These are phyloP conservation scores for Drosophila virilis DNA, from an alignment of 1,140 invertebrate species.

Conservation along the genomic window DNA sequence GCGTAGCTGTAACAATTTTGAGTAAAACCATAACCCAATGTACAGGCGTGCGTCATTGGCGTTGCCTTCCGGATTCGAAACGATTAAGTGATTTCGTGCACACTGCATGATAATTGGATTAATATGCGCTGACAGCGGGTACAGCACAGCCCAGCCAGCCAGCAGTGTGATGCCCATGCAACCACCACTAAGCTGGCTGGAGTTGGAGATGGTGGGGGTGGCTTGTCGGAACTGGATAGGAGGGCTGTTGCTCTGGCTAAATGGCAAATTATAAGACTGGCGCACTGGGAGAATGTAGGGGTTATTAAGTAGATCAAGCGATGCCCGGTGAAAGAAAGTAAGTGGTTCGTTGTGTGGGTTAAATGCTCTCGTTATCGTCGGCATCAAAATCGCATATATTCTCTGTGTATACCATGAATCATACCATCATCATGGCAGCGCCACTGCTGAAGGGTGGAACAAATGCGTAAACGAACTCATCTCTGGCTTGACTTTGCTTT, in stretches of 20 bases:
- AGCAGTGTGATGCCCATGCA: slow-evolving; percentile 38
- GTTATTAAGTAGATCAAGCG: slow-evolving; percentile 45
- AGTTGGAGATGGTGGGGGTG: not conserved
- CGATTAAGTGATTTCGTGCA: slow-evolving; percentile 81
- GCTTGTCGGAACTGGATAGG: slow-evolving; percentile 26
- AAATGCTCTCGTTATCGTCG: slow-evolving; percentile 65
- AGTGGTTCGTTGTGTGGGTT: slow-evolving; percentile 30
- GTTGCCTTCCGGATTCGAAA: slow-evolving; percentile 56
- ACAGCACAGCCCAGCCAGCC: slow-evolving; percentile 31
- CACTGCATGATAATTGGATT: slow-evolving; percentile 83
- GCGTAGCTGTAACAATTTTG: slow-evolving; percentile 30
- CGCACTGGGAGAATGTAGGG: slow-evolving; percentile 22
- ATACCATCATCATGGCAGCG: slow-evolving; percentile 27
- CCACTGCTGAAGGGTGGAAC: slow-evolving; percentile 55
- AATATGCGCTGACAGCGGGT: slow-evolving; percentile 78
- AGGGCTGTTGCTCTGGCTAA: slow-evolving; percentile 17
- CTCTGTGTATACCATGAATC: slow-evolving; percentile 50
- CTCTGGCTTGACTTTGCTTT: slow-evolving; percentile 29
- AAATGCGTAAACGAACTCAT: slow-evolving; percentile 47
- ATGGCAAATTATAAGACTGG: slow-evolving; percentile 40
- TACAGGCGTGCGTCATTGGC: slow-evolving; percentile 20
- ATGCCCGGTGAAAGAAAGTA: not conserved
- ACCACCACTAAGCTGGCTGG: slow-evolving; percentile 36
- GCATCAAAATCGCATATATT: slow-evolving; percentile 44
- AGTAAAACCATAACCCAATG: slow-evolving; percentile 29